Evolutionary conservation across 1,140 invertebrate species (phyloP).

Genomic region (Tachypleus tridentatus): DNA sequence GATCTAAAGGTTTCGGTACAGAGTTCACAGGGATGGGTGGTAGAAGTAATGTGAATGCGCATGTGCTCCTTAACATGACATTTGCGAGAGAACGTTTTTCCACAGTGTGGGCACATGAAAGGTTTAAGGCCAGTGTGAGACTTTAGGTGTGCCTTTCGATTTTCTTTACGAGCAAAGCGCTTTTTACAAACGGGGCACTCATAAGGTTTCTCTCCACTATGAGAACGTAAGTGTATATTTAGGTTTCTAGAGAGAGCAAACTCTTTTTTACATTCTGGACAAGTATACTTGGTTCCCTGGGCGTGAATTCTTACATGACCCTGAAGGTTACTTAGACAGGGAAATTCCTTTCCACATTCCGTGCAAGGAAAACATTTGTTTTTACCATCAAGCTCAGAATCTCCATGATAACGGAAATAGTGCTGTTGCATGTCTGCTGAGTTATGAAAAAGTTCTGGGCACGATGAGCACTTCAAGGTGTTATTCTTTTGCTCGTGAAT

Average conservation of each 20-base stretch:
- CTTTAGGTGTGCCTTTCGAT: constrained; percentile 25
- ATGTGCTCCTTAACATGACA: constrained; percentile 32
- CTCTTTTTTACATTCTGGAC: constrained; percentile 24
- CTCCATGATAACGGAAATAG: constrained; percentile 29
- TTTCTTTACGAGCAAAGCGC: constrained; percentile 28
- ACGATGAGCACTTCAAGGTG: constrained; percentile 29
- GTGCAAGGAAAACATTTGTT: constrained; percentile 27
- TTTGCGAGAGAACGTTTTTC: constrained; percentile 29
- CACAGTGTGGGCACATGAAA: constrained; percentile 24
- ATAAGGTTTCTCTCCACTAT: constrained; percentile 28
- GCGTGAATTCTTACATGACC: constrained; percentile 33
- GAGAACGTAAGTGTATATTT: constrained; percentile 24
- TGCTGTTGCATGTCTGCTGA: constrained; percentile 30
- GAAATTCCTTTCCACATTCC: constrained; percentile 33
- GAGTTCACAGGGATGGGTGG: constrained; percentile 16
- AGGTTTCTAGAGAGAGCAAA: constrained; percentile 23
- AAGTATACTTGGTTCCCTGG: constrained; percentile 25
- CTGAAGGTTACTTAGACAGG: constrained; percentile 31
- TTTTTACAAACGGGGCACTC: constrained; percentile 31
- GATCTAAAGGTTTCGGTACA: constrained; percentile 19
- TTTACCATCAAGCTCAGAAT: constrained; percentile 13
- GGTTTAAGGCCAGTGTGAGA: constrained; percentile 24
- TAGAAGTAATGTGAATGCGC: constrained; percentile 25
- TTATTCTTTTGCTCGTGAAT: constrained; percentile 25
- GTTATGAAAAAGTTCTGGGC: constrained; percentile 22